Conservation (phyloP, 2,797 vertebrate species). For the Nasua narica region DNA sequence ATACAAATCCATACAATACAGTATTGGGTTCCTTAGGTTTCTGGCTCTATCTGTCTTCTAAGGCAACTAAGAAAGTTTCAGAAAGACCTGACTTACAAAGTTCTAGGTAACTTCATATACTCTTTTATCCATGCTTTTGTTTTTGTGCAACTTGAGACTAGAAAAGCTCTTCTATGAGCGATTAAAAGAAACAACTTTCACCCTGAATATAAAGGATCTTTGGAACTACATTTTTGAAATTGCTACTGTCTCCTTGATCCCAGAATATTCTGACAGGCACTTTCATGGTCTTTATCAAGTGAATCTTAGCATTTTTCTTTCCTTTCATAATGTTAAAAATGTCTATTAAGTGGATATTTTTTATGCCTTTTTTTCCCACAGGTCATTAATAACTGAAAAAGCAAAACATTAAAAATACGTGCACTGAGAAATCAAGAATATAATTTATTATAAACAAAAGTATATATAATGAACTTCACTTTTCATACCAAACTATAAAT, state of each 20-base stretch:
- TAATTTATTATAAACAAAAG: neutral
- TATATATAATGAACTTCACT: neutral
- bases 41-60: neutral
- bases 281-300: conserved; percentile 73
- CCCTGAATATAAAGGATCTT: conserved; percentile 42
- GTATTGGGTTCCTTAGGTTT: neutral
- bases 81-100: neutral
- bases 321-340: conserved; percentile 69
- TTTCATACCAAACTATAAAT: neutral
- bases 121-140: conserved; percentile 47
- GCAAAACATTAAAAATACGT: conserved; percentile 63
- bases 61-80: neutral
- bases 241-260: conserved; percentile 63
- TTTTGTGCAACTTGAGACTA: conserved; percentile 51
- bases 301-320: conserved; percentile 66
- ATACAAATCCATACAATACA: neutral
- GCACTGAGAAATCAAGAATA: conserved; percentile 43
- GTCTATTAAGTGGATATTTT: neutral
- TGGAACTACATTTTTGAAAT: conserved; percentile 67
- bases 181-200: conserved; percentile 63
- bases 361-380: neutral
- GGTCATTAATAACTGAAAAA: conserved; percentile 51
- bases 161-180: conserved; percentile 68
- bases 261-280: conserved; percentile 52
- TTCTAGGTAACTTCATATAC: neutral